Evolutionary conservation across 2,888 invertebrate genomes (phyloP), one percentile per base, ranked within the genome.

Genomic region (Idaea dimidiata): DNA sequence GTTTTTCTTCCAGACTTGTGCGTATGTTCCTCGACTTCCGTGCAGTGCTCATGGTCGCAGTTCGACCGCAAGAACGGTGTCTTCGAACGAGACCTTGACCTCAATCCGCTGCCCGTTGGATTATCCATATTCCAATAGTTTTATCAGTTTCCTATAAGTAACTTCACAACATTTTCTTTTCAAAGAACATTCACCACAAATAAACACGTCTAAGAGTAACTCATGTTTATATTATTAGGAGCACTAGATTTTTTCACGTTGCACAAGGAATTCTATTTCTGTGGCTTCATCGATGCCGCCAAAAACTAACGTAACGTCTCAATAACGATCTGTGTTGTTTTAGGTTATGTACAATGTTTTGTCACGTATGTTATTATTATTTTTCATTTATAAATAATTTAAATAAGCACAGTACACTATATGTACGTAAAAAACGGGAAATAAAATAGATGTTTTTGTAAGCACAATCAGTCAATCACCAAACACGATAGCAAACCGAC

Each of bases 61-160:
- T 87, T 93, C 62, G 94, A 94, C 69, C 93, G 89, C 72, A 94
- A 82, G 79, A 95, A 94, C 69, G 95, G 95, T 76, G 95, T 95
- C 80, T 94, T 95, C 54, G 95, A 95, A 73, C 95, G 94, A 75
- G 95, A 95, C 88, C 95, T 94, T 84, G 95, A 94, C 86, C 95
- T 89, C 81, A 95, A 93, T 86, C 94, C 94, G 73, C 89, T 87
- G 77, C 86, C 87, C 67, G 86, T 80, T 66, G 84, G 81, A 72
- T 85, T 89, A 75, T 92, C 92, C 92, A 92, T 91, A 82, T 73
- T 61, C 62, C 63, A 66, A 61, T 69, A 68, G 66, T 61, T 61
- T 17, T 59, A 55, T 14, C 58, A 61, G 64, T 43, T 0, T 43
- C 43, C 43, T 5, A n/a, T n/a, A n/a, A 43, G 43, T 43, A 43